A percentile compares a stretch with the other conserved stretches of the same genome.
phyloP scores from a whole-genome alignment of 1,140 invertebrate species.

The Zaprionus lachaisei region DNA sequence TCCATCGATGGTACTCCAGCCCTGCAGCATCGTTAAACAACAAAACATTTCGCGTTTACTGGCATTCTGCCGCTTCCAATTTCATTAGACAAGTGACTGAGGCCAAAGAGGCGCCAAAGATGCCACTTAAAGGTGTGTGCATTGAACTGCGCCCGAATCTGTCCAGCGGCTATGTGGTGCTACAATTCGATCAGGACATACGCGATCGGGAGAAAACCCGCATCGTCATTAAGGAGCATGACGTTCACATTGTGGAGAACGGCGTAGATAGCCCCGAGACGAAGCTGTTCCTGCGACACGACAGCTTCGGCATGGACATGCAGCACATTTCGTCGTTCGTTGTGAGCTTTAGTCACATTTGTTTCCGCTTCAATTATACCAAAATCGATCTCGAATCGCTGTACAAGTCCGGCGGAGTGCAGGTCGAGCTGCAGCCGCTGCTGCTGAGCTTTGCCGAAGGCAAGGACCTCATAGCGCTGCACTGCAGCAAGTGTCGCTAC shows the following conservation, averaged over 20 bases:
- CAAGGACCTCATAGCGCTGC: constrained; percentile 22
- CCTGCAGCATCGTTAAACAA: background rate
- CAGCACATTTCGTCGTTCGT: constrained; percentile 47
- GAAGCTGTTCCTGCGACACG: constrained; percentile 41
- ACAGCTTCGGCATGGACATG: constrained; percentile 61
- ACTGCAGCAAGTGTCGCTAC: constrained; percentile 42
- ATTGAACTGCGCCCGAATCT: constrained; percentile 69
- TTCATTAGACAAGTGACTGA: background rate
- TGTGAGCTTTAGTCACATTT: constrained; percentile 37
- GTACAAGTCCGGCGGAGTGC: constrained; percentile 20
- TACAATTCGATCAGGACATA: constrained; percentile 48
- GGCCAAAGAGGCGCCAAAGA: constrained; percentile 24
- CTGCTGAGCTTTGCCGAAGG: constrained; percentile 33
- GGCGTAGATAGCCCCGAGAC: background rate
- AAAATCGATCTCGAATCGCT: constrained; percentile 50
- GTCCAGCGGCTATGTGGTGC: constrained; percentile 47
- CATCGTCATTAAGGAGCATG: constrained; percentile 54
- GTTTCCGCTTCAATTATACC: constrained; percentile 65
- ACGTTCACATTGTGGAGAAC: constrained; percentile 49
- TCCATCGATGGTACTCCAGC: background rate
- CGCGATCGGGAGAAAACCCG: constrained; percentile 33
- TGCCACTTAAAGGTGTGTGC: constrained; percentile 52
- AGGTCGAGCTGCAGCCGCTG: constrained; percentile 27
- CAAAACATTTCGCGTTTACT: constrained; percentile 21
- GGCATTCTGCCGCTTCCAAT: constrained; percentile 9